Evolutionary conservation across 2,888 invertebrate genomes (phyloP).

Genomic region (Stenurella melanura): DNA sequence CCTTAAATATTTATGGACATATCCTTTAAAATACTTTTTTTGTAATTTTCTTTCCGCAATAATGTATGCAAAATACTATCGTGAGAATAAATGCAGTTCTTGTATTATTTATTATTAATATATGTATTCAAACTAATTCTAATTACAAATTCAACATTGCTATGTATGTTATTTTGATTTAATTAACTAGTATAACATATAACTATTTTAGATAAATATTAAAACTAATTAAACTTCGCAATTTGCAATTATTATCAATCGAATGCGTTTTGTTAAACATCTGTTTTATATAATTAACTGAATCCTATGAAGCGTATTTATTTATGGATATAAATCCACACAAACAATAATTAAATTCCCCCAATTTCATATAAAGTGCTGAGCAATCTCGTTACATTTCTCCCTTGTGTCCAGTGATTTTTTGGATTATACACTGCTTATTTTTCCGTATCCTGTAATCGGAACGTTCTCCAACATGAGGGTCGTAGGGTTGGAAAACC

Average conservation of each 20-base stretch:
- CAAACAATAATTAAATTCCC: conserved; percentile 40
- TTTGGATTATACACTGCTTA: conserved; percentile 35
- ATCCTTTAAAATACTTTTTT: no score
- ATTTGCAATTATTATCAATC: conserved; percentile 27
- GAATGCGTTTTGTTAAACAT: conserved; percentile 18
- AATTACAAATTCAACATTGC: background rate
- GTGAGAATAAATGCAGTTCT: no score
- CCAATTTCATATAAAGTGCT: conserved; percentile 35
- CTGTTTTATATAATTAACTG: conserved; percentile 13
- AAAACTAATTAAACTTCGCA: conserved; percentile 18
- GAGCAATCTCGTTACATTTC: conserved; percentile 31
- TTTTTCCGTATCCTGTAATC: conserved; percentile 37
- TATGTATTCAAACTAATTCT: no score
- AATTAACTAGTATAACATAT: conserved; percentile 12
- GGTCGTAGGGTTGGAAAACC: conserved; percentile 15
- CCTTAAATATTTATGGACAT: no score
- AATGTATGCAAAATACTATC: no score
- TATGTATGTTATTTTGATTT: conserved; percentile 9
- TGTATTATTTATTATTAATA: no score
- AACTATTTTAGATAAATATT: conserved; percentile 22
- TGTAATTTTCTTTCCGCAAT: no score
- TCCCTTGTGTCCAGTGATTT: conserved; percentile 33
- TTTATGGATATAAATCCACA: conserved; percentile 22
- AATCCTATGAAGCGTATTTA: conserved; percentile 15
- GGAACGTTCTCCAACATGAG: conserved; percentile 13